phyloP scores from a whole-genome alignment of 2,888 invertebrate genomes.

The Neoascia interrupta region DNA sequence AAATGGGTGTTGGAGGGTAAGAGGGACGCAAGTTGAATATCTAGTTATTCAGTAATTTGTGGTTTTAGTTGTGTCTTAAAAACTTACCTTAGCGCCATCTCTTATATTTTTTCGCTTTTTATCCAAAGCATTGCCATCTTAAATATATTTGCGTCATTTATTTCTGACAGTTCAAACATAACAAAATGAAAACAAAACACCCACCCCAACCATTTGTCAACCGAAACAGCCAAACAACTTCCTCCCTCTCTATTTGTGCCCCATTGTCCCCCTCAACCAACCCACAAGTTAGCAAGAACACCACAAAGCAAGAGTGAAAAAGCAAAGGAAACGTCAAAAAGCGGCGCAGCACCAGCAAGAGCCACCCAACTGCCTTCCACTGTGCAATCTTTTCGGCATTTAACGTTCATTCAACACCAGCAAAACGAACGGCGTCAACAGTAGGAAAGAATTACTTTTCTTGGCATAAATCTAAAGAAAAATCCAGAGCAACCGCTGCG shows the following conservation, averaged over 20 bases:
- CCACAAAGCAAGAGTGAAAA: conserved; percentile 2
- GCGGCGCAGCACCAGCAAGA: conserved; percentile 13
- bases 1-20: too few relatives aligned
- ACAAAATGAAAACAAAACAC: conserved; percentile 25
- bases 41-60: too few relatives aligned
- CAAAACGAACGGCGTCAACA: neutral
- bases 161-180: conserved; percentile 21
- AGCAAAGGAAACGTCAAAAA: conserved; percentile 48
- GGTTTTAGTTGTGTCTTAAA: too few relatives aligned
- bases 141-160: conserved; percentile 9
- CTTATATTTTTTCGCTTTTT: neutral
- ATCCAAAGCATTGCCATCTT: conserved; percentile 4
- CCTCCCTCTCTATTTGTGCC: neutral
- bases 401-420: conserved; percentile 14
- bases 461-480: conserved; percentile 10
- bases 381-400: conserved; percentile 17
- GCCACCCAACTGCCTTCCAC: neutral
- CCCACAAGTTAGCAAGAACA: neutral
- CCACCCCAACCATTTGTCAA: conserved; percentile 5
- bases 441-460: conserved; percentile 1
- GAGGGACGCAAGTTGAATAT: too few relatives aligned
- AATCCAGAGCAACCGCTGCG: conserved; percentile 12
- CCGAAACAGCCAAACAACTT: neutral
- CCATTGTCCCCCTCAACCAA: neutral
- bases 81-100: conserved; percentile 19